Evolutionary conservation across 1,140 invertebrate species (phyloP).

Genomic region (Ceratosolen solmsi): DNA sequence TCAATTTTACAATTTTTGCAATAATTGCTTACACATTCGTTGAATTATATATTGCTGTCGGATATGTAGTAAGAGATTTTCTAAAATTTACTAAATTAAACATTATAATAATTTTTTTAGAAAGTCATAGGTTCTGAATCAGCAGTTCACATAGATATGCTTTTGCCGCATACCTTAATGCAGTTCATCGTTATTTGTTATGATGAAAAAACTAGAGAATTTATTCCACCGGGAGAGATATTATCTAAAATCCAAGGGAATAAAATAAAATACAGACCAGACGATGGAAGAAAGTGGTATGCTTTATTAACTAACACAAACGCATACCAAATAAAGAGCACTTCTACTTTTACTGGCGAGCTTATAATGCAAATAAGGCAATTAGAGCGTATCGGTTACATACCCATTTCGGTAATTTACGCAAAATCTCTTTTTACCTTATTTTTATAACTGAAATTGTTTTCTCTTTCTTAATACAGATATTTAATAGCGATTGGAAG

Average conservation of each 20-base stretch:
- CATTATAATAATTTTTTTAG: slow-evolving; percentile 11
- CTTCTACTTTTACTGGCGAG: slow-evolving; percentile 65
- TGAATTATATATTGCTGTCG: no score
- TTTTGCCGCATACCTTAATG: not conserved
- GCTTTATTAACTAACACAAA: slow-evolving; percentile 69
- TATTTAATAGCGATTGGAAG: not conserved
- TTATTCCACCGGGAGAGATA: slow-evolving; percentile 44
- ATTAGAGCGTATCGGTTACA: slow-evolving; percentile 75
- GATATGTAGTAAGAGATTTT: no score
- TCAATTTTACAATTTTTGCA: no score
- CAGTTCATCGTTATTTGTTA: slow-evolving; percentile 6
- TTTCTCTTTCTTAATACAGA: not conserved
- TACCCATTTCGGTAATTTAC: slow-evolving; percentile 73
- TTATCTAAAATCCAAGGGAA: slow-evolving; percentile 63
- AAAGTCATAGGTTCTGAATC: not conserved
- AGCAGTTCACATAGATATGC: not conserved
- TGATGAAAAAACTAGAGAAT: slow-evolving; percentile 20
- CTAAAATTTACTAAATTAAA: slow-evolving; percentile 9
- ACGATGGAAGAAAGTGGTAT: slow-evolving; percentile 69
- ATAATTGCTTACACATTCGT: no score
- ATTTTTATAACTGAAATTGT: not conserved
- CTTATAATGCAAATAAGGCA: slow-evolving; percentile 74
- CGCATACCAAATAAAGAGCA: slow-evolving; percentile 63
- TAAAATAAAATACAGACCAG: slow-evolving; percentile 68
- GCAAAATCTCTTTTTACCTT: slow-evolving; percentile 1